Evolutionary conservation across 2,888 invertebrate species (phyloP).

Genomic region (Eumacrocentrus americanus): DNA sequence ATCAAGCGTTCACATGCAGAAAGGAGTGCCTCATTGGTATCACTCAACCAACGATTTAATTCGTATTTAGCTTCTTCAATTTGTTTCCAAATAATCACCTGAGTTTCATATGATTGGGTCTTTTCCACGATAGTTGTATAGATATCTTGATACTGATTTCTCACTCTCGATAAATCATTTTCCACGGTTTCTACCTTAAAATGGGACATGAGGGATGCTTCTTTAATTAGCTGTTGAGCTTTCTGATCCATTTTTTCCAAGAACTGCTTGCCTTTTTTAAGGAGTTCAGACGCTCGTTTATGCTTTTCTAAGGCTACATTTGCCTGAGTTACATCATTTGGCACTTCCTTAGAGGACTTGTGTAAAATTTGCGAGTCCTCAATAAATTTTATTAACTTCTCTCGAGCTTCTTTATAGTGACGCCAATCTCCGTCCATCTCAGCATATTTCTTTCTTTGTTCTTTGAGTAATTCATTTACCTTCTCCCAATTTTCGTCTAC

Average conservation of each 20-base stretch:
- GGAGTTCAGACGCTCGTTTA: conserved; percentile 75
- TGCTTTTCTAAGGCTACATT: conserved; percentile 75
- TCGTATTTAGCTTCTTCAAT: conserved; percentile 86
- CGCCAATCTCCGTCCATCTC: conserved; percentile 76
- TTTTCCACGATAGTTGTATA: conserved; percentile 76
- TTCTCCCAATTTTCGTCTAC: conserved; percentile 84
- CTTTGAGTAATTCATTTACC: conserved; percentile 74
- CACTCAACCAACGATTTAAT: conserved; percentile 81
- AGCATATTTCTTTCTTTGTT: conserved; percentile 76
- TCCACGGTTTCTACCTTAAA: conserved; percentile 67
- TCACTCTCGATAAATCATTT: conserved; percentile 68
- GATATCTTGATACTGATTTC: conserved; percentile 73
- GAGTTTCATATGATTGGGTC: conserved; percentile 83
- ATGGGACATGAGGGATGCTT: conserved; percentile 72
- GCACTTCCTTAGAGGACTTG: conserved; percentile 70
- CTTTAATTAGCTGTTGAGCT: conserved; percentile 73
- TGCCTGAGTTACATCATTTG: conserved; percentile 76
- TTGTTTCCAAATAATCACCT: conserved; percentile 91
- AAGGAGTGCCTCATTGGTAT: conserved; percentile 78
- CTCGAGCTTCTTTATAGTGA: conserved; percentile 75
- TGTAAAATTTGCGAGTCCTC: conserved; percentile 72
- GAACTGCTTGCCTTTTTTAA: conserved; percentile 76
- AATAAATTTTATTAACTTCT: conserved; percentile 74
- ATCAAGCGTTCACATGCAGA: conserved; percentile 78
- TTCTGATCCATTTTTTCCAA: conserved; percentile 81